Conservation (phyloP, 1,140 invertebrate species). For the Camponotus vicinus region DNA sequence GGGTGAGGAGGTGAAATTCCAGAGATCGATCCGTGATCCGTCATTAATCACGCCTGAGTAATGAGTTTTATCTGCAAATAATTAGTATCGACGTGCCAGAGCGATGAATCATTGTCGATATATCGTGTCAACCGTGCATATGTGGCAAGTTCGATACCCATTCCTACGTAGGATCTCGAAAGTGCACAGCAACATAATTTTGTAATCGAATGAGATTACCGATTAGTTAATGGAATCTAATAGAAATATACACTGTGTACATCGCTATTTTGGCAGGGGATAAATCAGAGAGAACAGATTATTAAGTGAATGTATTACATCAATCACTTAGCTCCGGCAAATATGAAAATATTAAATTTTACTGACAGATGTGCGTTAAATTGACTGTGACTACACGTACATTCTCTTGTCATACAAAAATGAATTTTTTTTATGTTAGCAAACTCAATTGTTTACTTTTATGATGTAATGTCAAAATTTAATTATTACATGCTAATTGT, state of each 20-base stretch:
- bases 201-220: slow-evolving; percentile 55
- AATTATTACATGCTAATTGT: not conserved
- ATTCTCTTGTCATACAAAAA: not conserved
- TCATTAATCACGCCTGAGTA: slow-evolving; percentile 76
- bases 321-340: slow-evolving; percentile 49
- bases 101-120: slow-evolving; percentile 72
- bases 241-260: slow-evolving; percentile 45
- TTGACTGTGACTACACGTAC: not conserved
- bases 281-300: slow-evolving; percentile 48
- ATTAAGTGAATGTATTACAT: slow-evolving; percentile 57
- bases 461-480: not conserved
- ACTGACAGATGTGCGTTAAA: slow-evolving; percentile 18
- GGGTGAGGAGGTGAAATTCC: slow-evolving; percentile 57
- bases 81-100: slow-evolving; percentile 74
- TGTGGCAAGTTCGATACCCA: slow-evolving; percentile 41
- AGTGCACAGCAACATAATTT: slow-evolving; percentile 45
- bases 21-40: slow-evolving; percentile 37
- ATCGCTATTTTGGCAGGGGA: slow-evolving; percentile 51
- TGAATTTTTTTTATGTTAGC: slow-evolving; percentile 19
- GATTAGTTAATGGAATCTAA: slow-evolving; percentile 63
- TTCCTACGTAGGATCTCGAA: slow-evolving; percentile 38
- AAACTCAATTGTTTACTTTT: slow-evolving; percentile 15
- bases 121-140: slow-evolving; percentile 62
- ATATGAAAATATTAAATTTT: slow-evolving; percentile 55
- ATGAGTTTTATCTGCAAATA: slow-evolving; percentile 79